Base-by-base conservation (phyloP, 2,113 vertebrate genomes). In the Ibidorhyncha struthersii region DNA sequence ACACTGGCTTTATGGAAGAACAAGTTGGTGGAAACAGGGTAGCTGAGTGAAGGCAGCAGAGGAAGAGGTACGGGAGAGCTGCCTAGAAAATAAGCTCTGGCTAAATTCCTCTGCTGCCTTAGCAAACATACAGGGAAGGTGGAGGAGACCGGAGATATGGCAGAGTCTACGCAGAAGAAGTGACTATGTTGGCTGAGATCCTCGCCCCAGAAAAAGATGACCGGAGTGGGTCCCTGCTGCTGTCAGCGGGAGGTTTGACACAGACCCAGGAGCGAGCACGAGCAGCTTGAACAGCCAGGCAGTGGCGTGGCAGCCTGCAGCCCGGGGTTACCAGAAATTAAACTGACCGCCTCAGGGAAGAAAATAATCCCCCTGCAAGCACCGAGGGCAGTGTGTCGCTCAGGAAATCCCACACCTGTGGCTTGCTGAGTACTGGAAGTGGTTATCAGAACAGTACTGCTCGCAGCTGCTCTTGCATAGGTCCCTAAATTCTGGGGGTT, bases 121-220 rank as follows among this genome's bases (percentile, higher is more conserved):
- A 79, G 43, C 19, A 61, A 67, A 88, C 20, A 63, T 0, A 0
- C n/a, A 65, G 23, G 16, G 27, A 77, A 77, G 17, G 14, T 23
- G 53, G 34, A 66, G 5, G 7, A 9, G 34, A 69, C 36, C 2
- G 45, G 9, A 73, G 21, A 9, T 11, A 21, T 2, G 14, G 47
- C 41, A 83, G 36, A 49, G 14, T 12, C 49, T 23, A 40, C 0
- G 1, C 23, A 77, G 14, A 18, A 71, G 10, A 72, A 71, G 1
- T 29, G 4, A 67, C 38, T 0, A 0, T 10, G 3, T 25, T 61
- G 38, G n/a, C 58, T 43, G 45, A 76, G 34, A 69, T 45, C 8
- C 21, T 90, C 49, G 61, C 12, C 21, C 27, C n/a, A 56, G 43
- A 66, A 85, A 43, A 5, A 71, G 40, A 43, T 0, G 5, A 73